Percentiles rank a stretch among this genome's conserved stretches.
Evolutionary conservation across 2,888 invertebrate genomes (phyloP).

Genomic region (Eristalinus sepulchralis): DNA sequence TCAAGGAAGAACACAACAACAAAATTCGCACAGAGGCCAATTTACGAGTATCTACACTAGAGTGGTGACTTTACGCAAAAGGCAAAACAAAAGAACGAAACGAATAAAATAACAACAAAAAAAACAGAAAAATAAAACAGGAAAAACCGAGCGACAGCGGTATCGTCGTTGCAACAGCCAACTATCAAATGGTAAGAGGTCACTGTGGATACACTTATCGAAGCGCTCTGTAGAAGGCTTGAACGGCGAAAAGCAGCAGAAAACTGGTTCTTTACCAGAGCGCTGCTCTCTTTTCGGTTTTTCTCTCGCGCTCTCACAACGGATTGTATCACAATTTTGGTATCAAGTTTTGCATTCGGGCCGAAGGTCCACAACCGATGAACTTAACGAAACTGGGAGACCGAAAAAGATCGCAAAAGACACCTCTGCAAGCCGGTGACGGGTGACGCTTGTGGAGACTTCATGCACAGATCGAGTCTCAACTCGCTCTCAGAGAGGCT

Average conservation of each 20-base stretch:
- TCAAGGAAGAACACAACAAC: constrained; percentile 16
- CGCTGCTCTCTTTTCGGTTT: constrained; percentile 40
- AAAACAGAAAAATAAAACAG: background rate
- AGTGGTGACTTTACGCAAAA: background rate
- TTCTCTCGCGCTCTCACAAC: constrained; percentile 14
- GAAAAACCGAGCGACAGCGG: constrained; percentile 45
- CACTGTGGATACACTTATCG: constrained; percentile 57
- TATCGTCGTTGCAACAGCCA: constrained; percentile 60
- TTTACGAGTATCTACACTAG: background rate
- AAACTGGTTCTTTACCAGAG: constrained; percentile 55
- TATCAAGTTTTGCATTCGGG: constrained; percentile 43
- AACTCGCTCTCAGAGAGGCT: background rate
- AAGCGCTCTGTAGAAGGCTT: constrained; percentile 54
- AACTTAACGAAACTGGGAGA: constrained; percentile 60
- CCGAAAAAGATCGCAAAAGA: constrained; percentile 34
- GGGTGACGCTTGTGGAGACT: background rate
- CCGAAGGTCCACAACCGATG: constrained; percentile 8
- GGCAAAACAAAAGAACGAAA: background rate
- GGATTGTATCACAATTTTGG: constrained; percentile 7
- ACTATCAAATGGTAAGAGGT: constrained; percentile 69
- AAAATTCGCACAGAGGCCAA: background rate
- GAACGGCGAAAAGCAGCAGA: background rate
- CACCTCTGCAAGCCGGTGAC: constrained; percentile 32
- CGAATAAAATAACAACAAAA: too few relatives aligned
- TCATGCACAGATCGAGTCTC: constrained; percentile 10